Evolutionary conservation across 2,113 vertebrate genomes (phyloP).

Genomic region (Ammodytes dubius): DNA sequence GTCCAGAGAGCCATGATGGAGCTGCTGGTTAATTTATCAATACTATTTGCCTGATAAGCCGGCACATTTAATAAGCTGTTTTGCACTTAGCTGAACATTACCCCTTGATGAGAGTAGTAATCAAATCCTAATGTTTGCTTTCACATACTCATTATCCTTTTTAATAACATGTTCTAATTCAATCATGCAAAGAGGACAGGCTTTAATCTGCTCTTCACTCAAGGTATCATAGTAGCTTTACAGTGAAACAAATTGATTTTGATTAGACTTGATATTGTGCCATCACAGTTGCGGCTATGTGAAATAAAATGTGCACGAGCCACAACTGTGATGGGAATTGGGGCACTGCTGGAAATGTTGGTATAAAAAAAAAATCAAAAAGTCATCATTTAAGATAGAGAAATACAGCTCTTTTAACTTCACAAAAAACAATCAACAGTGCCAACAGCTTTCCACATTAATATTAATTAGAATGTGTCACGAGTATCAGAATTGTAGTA

Average conservation of each 20-base stretch:
- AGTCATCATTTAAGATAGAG: not conserved
- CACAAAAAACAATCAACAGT: not conserved
- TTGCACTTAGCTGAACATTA: conserved; percentile 77
- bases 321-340: not conserved
- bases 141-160: conserved; percentile 81
- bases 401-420: not conserved
- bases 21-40: conserved; percentile 66
- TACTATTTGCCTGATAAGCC: conserved; percentile 74
- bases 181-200: conserved; percentile 73
- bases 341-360: not conserved
- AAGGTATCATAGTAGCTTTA: conserved; percentile 73
- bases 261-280: conserved; percentile 65
- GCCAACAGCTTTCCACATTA: not conserved
- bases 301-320: conserved; percentile 9
- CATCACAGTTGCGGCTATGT: conserved; percentile 23
- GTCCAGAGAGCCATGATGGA: conserved; percentile 49
- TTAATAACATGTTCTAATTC: conserved; percentile 83
- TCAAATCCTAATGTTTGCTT: conserved; percentile 78
- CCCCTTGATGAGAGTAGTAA: conserved; percentile 77
- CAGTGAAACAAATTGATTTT: conserved; percentile 74
- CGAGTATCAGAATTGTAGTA: not conserved
- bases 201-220: conserved; percentile 72
- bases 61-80: conserved; percentile 75
- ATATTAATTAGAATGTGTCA: not conserved
- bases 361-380: not conserved